Base-by-base conservation (phyloP, 2,888 invertebrate species). In the Coleophora deauratella region DNA sequence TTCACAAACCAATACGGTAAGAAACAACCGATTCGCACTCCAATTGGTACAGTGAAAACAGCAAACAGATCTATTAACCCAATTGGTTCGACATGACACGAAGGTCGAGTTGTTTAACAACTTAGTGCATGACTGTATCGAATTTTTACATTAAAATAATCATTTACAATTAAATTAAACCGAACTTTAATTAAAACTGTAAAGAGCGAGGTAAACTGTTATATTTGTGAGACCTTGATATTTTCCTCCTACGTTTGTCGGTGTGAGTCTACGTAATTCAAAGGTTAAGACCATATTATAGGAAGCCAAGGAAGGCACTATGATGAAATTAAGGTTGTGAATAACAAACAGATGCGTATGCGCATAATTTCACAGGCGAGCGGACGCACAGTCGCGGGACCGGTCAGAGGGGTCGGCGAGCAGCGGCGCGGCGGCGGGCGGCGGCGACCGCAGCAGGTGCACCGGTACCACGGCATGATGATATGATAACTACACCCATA, bases 291-390 rank as follows among this genome's bases (percentile, higher is more conserved):
- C 21, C 21, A 21, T 21, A 4, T 21, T 21, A 21, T 21, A 21
- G 6, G 21, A 21, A 21, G 21, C 21, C 21, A 21, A 21, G 21
- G 21, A 21, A 21, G 6, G 6, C 21, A 21, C 3, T 21, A 21
- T 21, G 21, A 21, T 21, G 21, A 21, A 21, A 3, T 21, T 30
- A 38, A 38, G 40, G 55, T 57, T 58, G 52, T 55, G 53, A 56
- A 55, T 47, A 58, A 64, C 75, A 78, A 58, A 64, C 75, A 78
- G 76, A 76, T 79, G 78, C 66, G 66, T 66, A 74, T 80, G 77
- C 66, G 66, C 66, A 74, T 80, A 75, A 80, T 82, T 84, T 82
- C 66, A 78, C 75, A 74, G 80, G 70, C 59, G 69, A 78, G 57
- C 66, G 75, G 66, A 60, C 21, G 21, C 21, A 21, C 6, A 21